Evolutionary conservation across 2,888 invertebrate species (phyloP), one percentile per base, ranked within the genome.

Genomic region (Leucophenga montana): DNA sequence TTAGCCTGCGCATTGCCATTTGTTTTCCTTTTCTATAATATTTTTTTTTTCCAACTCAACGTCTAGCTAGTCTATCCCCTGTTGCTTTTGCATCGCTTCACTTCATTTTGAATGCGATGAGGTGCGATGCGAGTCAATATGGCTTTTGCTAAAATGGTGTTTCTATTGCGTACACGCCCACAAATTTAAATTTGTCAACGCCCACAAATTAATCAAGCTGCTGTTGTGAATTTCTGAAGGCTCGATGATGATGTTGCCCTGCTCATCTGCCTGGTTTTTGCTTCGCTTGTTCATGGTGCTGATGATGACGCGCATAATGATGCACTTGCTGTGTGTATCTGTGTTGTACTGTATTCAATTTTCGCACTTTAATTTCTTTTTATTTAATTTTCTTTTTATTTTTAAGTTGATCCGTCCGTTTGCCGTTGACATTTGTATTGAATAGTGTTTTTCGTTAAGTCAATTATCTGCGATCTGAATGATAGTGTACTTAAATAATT

Each of bases 131-230:
- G 8, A 39, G 39, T 39, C 39, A 39, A 39, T 39, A 39, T 39
- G 39, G 39, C 39, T 39, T 27, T 33, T 59, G 14, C 22, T 22
- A 75, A 82, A 77, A 79, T 84, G 84, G 83, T 84, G 84, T 80
- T 82, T 76, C 75, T 70, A 65, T 66, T 33, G 59, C 20, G 56
- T 54, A 61, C 75, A 82, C 81, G 83, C 81, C 81, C 84, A 80
- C 81, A 77, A 77, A 78, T 77, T 84, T 80, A 72, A 74, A 71
- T 72, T 75, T 66, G 73, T 73, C 66, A 64, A 80, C 84, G 81
- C 81, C 81, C 79, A 72, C 62, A 71, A 83, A 84, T 84, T 80
- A 84, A 84, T 84, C 81, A 84, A 82, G 72, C 84, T 80, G 72
- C 84, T 83, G 81, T 77, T 80, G 79, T 75, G 78, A 82, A 79